A percentile compares a stretch with the other conserved stretches of the same genome.
phyloP scores from a whole-genome alignment of 1,140 invertebrate genomes.

The Zaprionus africanus region DNA sequence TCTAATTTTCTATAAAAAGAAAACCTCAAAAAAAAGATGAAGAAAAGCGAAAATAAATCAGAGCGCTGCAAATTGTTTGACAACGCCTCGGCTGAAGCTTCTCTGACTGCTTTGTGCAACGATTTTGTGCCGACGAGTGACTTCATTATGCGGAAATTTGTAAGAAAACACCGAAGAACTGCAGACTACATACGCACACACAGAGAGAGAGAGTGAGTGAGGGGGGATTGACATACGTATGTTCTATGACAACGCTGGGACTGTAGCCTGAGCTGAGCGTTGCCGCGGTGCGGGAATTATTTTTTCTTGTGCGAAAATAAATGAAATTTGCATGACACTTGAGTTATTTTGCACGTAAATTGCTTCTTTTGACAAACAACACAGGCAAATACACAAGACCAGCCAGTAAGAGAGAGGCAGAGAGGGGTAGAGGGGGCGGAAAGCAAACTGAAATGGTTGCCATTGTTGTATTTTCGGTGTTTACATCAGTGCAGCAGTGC shows the following conservation, averaged over 20 bases:
- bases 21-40: constrained; percentile 18
- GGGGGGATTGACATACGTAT: background rate
- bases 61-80: constrained; percentile 47
- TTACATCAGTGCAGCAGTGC: constrained; percentile 72
- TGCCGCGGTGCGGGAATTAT: constrained; percentile 63
- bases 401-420: constrained; percentile 14
- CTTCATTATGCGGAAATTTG: constrained; percentile 75
- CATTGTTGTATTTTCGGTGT: constrained; percentile 82
- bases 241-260: constrained; percentile 65
- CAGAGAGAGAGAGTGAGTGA: background rate
- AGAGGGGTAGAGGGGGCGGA: background rate
- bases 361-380: constrained; percentile 84
- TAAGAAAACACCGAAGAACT: constrained; percentile 68
- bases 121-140: constrained; percentile 60
- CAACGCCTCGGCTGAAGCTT: constrained; percentile 35
- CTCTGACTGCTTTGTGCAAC: constrained; percentile 46
- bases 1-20: constrained; percentile 69
- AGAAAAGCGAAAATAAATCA: constrained; percentile 55
- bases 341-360: constrained; percentile 85
- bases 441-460: constrained; percentile 61
- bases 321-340: constrained; percentile 84
- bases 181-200: constrained; percentile 28
- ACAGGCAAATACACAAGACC: constrained; percentile 76
- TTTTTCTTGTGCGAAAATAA: constrained; percentile 81
- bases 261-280: constrained; percentile 26